Conservation (phyloP, 2,797 vertebrate genomes). For the Tapera naevia region DNA sequence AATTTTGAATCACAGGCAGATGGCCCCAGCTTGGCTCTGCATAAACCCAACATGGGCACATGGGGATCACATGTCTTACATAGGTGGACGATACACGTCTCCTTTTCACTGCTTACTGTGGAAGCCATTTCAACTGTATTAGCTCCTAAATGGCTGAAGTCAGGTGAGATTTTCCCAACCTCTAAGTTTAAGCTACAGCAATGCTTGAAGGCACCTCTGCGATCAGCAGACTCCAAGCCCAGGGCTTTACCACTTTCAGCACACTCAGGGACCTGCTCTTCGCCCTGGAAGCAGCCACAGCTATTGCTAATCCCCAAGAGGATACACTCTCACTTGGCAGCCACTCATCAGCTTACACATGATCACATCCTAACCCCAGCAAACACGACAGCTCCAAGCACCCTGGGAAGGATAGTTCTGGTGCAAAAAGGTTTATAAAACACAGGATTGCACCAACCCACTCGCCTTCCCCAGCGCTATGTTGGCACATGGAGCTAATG, state of each 20-base stretch:
- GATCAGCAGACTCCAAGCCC: background rate
- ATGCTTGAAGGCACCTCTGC: background rate
- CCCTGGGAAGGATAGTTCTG: background rate
- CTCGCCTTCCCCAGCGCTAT: background rate
- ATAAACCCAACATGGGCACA: background rate
- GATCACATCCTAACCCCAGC: background rate
- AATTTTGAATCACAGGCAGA: background rate
- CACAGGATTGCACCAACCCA: background rate
- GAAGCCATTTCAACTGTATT: background rate
- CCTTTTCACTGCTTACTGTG: background rate
- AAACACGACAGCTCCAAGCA: background rate
- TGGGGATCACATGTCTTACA: rapidly evolving
- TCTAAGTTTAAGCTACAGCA: background rate
- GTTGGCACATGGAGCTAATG: constrained; percentile 20
- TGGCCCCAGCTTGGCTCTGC: rapidly evolving
- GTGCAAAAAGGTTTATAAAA: background rate
- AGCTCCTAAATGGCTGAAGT: background rate
- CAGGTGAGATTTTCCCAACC: background rate
- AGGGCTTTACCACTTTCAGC: background rate
- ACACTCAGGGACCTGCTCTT: background rate
- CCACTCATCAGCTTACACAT: no score
- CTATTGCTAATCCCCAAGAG: background rate
- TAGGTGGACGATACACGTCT: background rate
- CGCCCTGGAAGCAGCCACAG: background rate
- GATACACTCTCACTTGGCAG: background rate